Conservation (phyloP, 2,113 vertebrate genomes). For the Equus przewalskii region DNA sequence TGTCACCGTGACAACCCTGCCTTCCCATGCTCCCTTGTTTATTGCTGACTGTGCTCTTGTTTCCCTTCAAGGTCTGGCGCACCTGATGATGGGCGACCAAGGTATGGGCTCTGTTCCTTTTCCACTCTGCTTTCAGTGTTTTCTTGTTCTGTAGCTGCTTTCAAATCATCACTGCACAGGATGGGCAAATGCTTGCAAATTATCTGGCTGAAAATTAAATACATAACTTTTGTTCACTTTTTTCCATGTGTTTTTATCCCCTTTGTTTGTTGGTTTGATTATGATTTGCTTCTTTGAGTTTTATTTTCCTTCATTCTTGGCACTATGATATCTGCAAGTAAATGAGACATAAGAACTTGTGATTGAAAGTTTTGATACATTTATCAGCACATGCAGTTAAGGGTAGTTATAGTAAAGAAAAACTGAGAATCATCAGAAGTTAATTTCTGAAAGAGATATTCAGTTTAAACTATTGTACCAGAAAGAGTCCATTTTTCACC, state of each 20-base stretch:
- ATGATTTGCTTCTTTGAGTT: slow-evolving; percentile 81
- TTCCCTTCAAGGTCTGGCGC: slow-evolving; percentile 99
- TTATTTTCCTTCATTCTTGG: slow-evolving; percentile 83
- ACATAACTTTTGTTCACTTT: slow-evolving; percentile 89
- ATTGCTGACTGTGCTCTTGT: slow-evolving; percentile 99
- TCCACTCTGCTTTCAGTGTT: slow-evolving; percentile 93
- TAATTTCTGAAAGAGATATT: slow-evolving; percentile 78
- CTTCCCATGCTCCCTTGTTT: slow-evolving; percentile 96
- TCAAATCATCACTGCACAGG: slow-evolving; percentile 86
- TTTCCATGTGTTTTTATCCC: slow-evolving; percentile 68
- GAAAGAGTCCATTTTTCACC: slow-evolving; percentile 84
- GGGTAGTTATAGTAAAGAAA: slow-evolving; percentile 72
- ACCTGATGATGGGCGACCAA: slow-evolving; percentile 99
- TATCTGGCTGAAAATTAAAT: slow-evolving; percentile 90
- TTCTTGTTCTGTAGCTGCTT: slow-evolving; percentile 91
- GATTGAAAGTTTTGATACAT: slow-evolving; percentile 68
- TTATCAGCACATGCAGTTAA: slow-evolving; percentile 69
- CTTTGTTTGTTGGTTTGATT: slow-evolving; percentile 54
- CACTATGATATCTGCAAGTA: slow-evolving; percentile 83
- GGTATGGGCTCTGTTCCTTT: slow-evolving; percentile 98
- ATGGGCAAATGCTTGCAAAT: slow-evolving; percentile 91
- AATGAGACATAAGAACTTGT: slow-evolving; percentile 81
- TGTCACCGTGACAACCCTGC: slow-evolving; percentile 93
- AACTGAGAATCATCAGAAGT: slow-evolving; percentile 68
- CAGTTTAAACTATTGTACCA: slow-evolving; percentile 74